Evolutionary conservation across 2,113 vertebrate species (phyloP).

Genomic region (Bothrops jararaca): DNA sequence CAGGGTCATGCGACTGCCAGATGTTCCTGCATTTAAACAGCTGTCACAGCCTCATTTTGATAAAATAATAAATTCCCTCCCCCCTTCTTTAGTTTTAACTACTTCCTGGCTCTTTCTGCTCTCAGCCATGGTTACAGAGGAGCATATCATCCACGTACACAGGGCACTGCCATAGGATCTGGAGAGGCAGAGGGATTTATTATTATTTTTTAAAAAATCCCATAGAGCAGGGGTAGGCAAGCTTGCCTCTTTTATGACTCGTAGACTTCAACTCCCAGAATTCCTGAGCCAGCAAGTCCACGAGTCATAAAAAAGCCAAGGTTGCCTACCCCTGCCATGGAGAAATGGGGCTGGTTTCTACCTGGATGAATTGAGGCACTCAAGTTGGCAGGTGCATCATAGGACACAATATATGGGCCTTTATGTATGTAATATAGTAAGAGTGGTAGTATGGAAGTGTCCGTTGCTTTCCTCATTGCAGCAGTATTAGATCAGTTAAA

Average conservation of each 20-base stretch:
- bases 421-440: not conserved
- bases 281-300: too few relatives aligned
- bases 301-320: too few relatives aligned
- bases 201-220: not conserved
- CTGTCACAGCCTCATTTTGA: slow-evolving; percentile 18
- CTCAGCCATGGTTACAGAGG: not conserved
- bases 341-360: not conserved
- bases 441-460: not conserved
- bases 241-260: too few relatives aligned
- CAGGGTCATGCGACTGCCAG: slow-evolving; percentile 27
- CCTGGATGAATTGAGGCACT: not conserved
- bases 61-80: slow-evolving; percentile 28
- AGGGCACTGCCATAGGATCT: not conserved
- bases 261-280: too few relatives aligned
- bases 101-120: not conserved
- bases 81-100: slow-evolving; percentile 7
- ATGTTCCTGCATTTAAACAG: slow-evolving; percentile 38
- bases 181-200: not conserved
- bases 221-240: not conserved
- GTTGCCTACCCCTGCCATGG: not conserved
- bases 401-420: not conserved
- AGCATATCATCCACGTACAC: not conserved
- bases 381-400: too few relatives aligned
- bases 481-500: too few relatives aligned
- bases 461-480: not conserved